These are phyloP conservation scores for Ciona savignyi DNA, from an alignment of 23 tunicate genomes.

Conservation along the genomic window DNA sequence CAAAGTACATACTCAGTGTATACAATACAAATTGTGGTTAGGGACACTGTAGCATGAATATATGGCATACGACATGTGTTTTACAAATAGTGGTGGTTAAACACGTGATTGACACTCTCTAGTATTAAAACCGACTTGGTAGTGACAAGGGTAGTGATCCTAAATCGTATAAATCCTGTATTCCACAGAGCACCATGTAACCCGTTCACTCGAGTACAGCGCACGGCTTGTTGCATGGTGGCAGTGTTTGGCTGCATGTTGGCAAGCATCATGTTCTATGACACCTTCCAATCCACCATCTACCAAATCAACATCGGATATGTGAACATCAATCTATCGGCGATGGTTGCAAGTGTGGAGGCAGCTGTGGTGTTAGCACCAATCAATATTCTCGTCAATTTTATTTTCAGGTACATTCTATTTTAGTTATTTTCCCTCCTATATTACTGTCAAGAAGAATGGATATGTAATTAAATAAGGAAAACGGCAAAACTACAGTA, in stretches of 20 bases:
- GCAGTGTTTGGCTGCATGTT: conserved; percentile 64
- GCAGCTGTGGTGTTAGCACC: conserved; percentile 46
- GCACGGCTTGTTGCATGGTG: conserved; percentile 41
- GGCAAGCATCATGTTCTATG: conserved; percentile 52
- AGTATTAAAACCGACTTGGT: no score
- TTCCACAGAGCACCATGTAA: no score
- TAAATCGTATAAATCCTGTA: background rate
- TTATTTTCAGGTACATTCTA: conserved; percentile 31
- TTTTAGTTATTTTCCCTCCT: background rate
- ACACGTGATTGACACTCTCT: no score
- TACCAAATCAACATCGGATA: conserved; percentile 24
- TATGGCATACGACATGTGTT: no score
- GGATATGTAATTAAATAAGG: no score
- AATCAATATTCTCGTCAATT: conserved; percentile 23
- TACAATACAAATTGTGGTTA: no score
- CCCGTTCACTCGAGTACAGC: no score
- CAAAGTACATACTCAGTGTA: no score
- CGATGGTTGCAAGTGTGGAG: conserved; percentile 35
- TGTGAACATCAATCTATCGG: conserved; percentile 25
- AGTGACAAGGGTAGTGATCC: background rate
- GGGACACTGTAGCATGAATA: no score
- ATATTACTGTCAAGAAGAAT: no score
- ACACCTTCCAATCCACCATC: background rate
- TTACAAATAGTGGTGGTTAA: no score
- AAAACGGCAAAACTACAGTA: no score